phyloP scores from a whole-genome alignment of 2,113 vertebrate species.

The Brachypteracias leptosomus region DNA sequence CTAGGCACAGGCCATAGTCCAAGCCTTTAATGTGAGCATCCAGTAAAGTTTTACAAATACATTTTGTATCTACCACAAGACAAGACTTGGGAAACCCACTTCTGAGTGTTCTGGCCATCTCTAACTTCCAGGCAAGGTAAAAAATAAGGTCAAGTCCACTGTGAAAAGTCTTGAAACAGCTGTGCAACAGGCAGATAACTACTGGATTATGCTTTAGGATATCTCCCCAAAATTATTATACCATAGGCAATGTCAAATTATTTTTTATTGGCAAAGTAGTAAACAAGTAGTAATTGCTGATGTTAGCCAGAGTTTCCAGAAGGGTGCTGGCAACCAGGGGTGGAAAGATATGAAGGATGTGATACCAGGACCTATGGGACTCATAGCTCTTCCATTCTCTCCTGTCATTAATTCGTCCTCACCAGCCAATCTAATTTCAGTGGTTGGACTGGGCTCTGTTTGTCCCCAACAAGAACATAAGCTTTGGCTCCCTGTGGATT shows the following conservation, averaged over 20 bases:
- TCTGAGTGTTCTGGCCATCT: not conserved
- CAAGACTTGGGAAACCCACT: not conserved
- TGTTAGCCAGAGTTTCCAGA: not conserved
- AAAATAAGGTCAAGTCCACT: not conserved
- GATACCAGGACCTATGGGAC: not conserved
- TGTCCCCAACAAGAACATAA: not conserved
- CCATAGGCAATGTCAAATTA: not conserved
- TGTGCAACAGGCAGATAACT: not conserved
- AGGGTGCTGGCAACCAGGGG: not conserved
- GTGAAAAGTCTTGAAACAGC: not conserved
- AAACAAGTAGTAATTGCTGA: not conserved
- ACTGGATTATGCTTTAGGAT: not conserved
- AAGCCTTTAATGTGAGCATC: not conserved
- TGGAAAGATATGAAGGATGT: not conserved
- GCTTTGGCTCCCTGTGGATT: not conserved
- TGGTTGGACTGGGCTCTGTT: not conserved
- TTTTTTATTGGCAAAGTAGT: not conserved
- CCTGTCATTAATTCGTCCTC: not conserved
- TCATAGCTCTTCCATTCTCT: not conserved
- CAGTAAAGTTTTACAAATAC: not conserved
- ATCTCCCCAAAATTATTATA: not conserved
- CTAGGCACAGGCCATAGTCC: not conserved
- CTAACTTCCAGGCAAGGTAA: not conserved
- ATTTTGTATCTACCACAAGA: not conserved
- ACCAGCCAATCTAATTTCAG: not conserved